Evolutionary conservation across 2,797 vertebrate species (phyloP), one percentile per base, ranked within the genome.

Genomic region (Thamnophis elegans): DNA sequence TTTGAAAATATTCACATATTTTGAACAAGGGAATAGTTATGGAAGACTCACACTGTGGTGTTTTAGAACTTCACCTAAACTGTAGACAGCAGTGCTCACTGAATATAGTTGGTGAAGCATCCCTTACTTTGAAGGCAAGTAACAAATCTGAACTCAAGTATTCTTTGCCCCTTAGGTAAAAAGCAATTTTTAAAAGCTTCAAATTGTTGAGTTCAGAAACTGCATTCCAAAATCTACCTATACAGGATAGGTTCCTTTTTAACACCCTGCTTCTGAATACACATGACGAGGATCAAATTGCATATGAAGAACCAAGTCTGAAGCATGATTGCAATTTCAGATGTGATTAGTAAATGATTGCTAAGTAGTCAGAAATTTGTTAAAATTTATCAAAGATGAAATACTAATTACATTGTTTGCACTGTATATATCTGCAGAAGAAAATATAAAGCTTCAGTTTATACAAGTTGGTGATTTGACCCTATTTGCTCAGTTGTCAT

Each of bases 401-500:
- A 60, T 26, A 85, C 16, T 28, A 65, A 65, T 91, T 89, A 42
- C 85, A 89, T 65, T 8, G 20, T 85, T 60, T 88, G 28, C 3
- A 85, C 36, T 56, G 16, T n/a, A n/a, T n/a, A 89, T 20, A 42
- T 89, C 28, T 73, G 91, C 3, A 59, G 26, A 92, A 90, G 22
- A 68, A 36, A 47, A 86, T 8, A 36, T 22, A 62, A 78, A 85
- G 12, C 60, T 36, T 91, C 22, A 36, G 9, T 58, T 82, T 92
- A 90, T 10, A 62, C 11, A 28, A 51, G 20, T 36, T 73, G 16
- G 51, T 32, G 59, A 68, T 89, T 55, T 91, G 86, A 85, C 68
- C 82, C 87, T 88, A 73, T 92, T 94, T 92, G 28, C 88, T 94
- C 58, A 88, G 22, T 89, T 93, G 94, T 96, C 96, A 95, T 95